Evolutionary conservation across 2,888 invertebrate genomes (phyloP).

Genomic region (Sycophila texana): DNA sequence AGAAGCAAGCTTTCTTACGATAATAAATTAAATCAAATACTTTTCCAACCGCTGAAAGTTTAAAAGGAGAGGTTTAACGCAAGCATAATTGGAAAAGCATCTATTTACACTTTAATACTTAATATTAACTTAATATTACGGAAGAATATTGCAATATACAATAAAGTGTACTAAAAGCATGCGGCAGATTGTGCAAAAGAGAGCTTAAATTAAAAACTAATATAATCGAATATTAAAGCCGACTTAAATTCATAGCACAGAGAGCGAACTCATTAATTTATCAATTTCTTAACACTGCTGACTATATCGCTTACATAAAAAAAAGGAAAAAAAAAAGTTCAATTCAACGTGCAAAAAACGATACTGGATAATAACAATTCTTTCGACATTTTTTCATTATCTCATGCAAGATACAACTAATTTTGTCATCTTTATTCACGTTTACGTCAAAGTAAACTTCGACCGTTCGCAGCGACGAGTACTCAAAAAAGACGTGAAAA

Average conservation of each 20-base stretch:
- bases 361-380: not conserved
- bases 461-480: not conserved
- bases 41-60: slow-evolving; percentile 27
- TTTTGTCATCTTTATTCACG: not conserved
- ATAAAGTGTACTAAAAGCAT: slow-evolving; percentile 33
- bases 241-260: not conserved
- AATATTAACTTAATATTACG: slow-evolving; percentile 6
- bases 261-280: slow-evolving; percentile 3
- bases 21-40: slow-evolving; percentile 27
- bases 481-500: not conserved
- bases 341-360: not conserved
- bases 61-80: not conserved
- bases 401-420: not conserved
- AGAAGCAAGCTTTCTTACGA: slow-evolving; percentile 38
- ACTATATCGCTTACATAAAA: slow-evolving; percentile 11
- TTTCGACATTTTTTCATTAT: not conserved
- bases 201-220: slow-evolving; percentile 17
- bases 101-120: slow-evolving; percentile 35
- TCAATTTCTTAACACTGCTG: not conserved
- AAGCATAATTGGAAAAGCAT: slow-evolving; percentile 23
- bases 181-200: slow-evolving; percentile 24
- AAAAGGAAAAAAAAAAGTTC: slow-evolving; percentile 4
- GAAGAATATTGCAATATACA: not conserved
- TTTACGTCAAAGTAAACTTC: no score
- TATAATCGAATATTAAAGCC: not conserved